Evolutionary conservation across 2,888 invertebrate species (phyloP).

Genomic region (Eucera pruinosa): DNA sequence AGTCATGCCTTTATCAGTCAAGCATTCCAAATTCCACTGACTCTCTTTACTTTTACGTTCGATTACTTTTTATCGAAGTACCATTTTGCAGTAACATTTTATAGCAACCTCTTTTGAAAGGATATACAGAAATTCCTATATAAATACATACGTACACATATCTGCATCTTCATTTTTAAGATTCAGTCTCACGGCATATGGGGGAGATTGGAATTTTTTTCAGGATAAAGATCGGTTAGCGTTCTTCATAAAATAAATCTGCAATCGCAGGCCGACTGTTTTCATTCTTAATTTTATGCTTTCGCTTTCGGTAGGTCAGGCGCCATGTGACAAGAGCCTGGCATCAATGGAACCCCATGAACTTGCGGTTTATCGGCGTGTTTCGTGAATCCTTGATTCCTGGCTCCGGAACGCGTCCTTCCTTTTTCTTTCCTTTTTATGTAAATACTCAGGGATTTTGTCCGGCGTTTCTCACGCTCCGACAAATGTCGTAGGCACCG

Average conservation of each 20-base stretch:
- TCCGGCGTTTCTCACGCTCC: constrained; percentile 55
- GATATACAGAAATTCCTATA: too few species aligned
- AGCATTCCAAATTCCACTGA: background rate
- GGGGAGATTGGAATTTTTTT: background rate
- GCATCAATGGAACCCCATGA: constrained; percentile 53
- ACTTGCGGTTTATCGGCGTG: constrained; percentile 57
- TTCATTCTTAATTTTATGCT: constrained; percentile 37
- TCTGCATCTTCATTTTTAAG: background rate
- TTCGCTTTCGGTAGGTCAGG: constrained; percentile 47
- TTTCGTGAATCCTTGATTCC: constrained; percentile 61
- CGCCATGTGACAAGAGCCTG: constrained; percentile 47
- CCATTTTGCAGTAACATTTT: background rate
- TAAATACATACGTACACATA: too few species aligned
- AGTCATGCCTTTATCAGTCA: background rate
- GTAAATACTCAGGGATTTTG: constrained; percentile 55
- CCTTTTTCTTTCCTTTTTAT: constrained; percentile 55
- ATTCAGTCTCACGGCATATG: background rate
- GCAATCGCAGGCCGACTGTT: background rate
- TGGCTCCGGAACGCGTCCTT: constrained; percentile 27
- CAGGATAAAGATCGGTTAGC: background rate
- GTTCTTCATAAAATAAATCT: constrained; percentile 14
- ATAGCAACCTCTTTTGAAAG: too few species aligned
- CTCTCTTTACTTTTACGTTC: background rate
- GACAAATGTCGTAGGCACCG: constrained; percentile 56
- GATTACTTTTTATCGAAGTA: background rate